Conservation (phyloP, 64 coral and sea anemone genomes). For the Acropora tenuis region DNA sequence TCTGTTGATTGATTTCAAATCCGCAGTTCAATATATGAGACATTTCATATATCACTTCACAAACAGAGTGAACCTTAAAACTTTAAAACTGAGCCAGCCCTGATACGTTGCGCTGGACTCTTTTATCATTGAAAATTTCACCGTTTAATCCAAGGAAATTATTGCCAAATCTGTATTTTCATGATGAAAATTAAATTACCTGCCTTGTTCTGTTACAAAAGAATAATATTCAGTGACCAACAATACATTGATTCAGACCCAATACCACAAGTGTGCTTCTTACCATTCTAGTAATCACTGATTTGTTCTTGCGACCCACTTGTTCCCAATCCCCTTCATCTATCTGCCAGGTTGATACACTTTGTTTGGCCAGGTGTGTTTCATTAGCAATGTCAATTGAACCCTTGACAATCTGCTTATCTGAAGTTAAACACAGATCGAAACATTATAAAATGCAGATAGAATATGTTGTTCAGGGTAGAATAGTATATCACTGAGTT, state of each 20-base stretch:
- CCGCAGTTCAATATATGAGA: too few relatives aligned
- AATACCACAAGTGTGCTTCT: neutral
- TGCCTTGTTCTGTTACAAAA: too few relatives aligned
- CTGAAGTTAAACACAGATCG: neutral
- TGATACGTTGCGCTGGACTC: too few relatives aligned
- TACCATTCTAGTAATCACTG: constrained; percentile 88
- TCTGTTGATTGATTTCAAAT: too few relatives aligned
- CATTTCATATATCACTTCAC: too few relatives aligned
- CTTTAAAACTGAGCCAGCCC: too few relatives aligned
- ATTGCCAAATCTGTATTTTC: too few relatives aligned
- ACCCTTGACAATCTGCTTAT: neutral
- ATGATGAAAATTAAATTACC: too few relatives aligned
- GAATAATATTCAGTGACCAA: too few relatives aligned
- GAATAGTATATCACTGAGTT: neutral
- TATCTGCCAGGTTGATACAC: constrained; percentile 47
- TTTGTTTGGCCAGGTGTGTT: neutral
- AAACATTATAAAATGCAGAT: neutral
- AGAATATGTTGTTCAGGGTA: neutral
- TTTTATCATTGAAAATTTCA: too few relatives aligned
- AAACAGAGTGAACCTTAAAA: neutral
- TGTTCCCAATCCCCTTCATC: constrained; percentile 97
- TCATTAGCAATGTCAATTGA: neutral
- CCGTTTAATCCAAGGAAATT: too few relatives aligned
- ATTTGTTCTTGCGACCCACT: constrained; percentile 97
- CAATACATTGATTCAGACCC: too few relatives aligned